Percentiles rank a stretch among this genome's conserved stretches.
Evolutionary conservation across 2,888 invertebrate genomes (phyloP).

Genomic region (Danaus chrysippus): DNA sequence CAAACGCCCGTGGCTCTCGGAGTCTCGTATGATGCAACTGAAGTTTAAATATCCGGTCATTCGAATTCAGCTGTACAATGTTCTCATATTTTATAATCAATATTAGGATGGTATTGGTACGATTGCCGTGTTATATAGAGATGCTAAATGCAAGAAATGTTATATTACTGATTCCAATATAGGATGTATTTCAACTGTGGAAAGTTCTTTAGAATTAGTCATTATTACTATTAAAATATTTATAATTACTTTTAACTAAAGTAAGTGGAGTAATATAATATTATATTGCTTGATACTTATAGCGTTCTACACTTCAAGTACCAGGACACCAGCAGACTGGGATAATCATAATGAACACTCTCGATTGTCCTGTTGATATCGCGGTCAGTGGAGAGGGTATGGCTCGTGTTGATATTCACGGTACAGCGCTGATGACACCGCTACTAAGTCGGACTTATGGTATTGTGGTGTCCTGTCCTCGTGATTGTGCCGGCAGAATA

Average conservation of each 20-base stretch:
- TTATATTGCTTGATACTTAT: background rate
- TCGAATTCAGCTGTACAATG: too few relatives aligned
- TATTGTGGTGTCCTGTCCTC: conserved; percentile 45
- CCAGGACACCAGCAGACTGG: conserved; percentile 68
- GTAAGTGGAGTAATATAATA: background rate
- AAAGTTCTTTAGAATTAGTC: too few relatives aligned
- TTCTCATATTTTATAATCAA: too few relatives aligned
- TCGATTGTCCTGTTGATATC: conserved; percentile 77
- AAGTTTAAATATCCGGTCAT: too few relatives aligned
- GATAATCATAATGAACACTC: conserved; percentile 81
- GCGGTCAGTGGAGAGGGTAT: conserved; percentile 53
- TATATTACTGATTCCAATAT: too few relatives aligned
- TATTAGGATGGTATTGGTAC: too few relatives aligned
- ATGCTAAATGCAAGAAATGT: too few relatives aligned
- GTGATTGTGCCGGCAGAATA: conserved; percentile 56
- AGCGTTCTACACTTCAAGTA: conserved; percentile 68
- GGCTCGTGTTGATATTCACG: conserved; percentile 54
- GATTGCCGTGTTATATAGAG: too few relatives aligned
- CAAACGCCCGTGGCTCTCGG: too few relatives aligned
- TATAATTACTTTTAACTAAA: background rate
- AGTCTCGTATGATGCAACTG: too few relatives aligned
- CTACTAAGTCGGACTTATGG: conserved; percentile 47
- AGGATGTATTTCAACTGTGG: too few relatives aligned
- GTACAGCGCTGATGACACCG: conserved; percentile 63
- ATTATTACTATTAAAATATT: too few relatives aligned